Percentiles rank a stretch among this genome's conserved stretches.
These are phyloP conservation scores for Tachina grossa DNA, from an alignment of 2,888 invertebrate genomes.

Conservation along the genomic window DNA sequence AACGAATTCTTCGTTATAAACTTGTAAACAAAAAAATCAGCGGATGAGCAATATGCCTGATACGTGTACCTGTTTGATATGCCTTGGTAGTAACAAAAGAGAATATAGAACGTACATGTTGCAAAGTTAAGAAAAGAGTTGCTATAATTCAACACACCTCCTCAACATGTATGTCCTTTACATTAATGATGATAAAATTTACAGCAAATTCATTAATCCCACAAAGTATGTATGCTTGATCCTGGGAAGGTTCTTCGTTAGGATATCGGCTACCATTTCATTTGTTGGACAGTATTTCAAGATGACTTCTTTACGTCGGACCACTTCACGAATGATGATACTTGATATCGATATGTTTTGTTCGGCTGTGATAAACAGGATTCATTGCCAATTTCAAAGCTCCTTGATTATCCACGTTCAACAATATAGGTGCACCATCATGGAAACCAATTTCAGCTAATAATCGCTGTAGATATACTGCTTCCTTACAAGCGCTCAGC, in stretches of 20 bases:
- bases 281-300: conserved; percentile 56
- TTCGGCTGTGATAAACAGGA: conserved; percentile 68
- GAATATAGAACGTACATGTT: conserved; percentile 16
- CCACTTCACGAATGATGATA: conserved; percentile 51
- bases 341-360: conserved; percentile 53
- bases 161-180: conserved; percentile 60
- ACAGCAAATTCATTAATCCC: conserved; percentile 46
- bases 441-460: conserved; percentile 48
- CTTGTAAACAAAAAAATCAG: no score
- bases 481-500: conserved; percentile 50
- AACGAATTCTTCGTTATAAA: no score
- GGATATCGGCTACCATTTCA: conserved; percentile 56
- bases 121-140: not conserved
- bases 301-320: conserved; percentile 22
- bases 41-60: no score
- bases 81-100: not conserved
- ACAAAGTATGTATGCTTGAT: conserved; percentile 45
- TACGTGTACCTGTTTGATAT: no score
- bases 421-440: conserved; percentile 16
- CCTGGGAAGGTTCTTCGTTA: conserved; percentile 55
- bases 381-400: conserved; percentile 65
- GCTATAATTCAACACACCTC: conserved; percentile 41
- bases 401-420: conserved; percentile 54
- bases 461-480: conserved; percentile 46
- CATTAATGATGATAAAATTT: no score